Evolutionary conservation across 2,113 vertebrate genomes (phyloP).

Genomic region (Indicator maculatus): DNA sequence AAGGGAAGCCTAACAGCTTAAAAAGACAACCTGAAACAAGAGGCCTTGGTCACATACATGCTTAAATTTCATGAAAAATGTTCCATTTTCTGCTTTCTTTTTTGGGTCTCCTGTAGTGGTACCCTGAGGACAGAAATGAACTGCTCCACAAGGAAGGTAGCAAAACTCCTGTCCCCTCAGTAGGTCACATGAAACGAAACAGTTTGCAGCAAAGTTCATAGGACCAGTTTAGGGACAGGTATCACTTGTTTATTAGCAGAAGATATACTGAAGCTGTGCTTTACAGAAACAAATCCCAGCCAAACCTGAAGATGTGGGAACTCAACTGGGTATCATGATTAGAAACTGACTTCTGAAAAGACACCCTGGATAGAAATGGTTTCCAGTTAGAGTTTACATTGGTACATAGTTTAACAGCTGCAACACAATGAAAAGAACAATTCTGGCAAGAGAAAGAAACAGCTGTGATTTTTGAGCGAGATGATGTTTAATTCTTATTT

Average conservation of each 20-base stretch:
- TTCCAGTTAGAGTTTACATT: neutral
- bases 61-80: neutral
- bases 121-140: neutral
- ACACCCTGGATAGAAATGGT: neutral
- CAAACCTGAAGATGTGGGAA: neutral
- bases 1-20: neutral
- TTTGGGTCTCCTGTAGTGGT: neutral
- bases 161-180: neutral
- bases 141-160: neutral
- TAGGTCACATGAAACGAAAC: neutral
- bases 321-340: neutral
- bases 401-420: neutral
- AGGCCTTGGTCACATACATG: neutral
- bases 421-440: constrained; percentile 7
- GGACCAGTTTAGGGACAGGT: neutral
- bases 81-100: neutral
- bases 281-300: neutral
- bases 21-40: neutral
- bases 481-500: constrained; percentile 12
- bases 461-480: constrained; percentile 41
- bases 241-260: neutral
- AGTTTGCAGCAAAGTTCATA: neutral
- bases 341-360: neutral
- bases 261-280: neutral
- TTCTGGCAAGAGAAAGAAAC: constrained; percentile 39